A percentile compares a stretch with the other conserved stretches of the same genome.
phyloP scores from a whole-genome alignment of 1,140 invertebrate genomes.

The Yoshiicerus persimilis region DNA sequence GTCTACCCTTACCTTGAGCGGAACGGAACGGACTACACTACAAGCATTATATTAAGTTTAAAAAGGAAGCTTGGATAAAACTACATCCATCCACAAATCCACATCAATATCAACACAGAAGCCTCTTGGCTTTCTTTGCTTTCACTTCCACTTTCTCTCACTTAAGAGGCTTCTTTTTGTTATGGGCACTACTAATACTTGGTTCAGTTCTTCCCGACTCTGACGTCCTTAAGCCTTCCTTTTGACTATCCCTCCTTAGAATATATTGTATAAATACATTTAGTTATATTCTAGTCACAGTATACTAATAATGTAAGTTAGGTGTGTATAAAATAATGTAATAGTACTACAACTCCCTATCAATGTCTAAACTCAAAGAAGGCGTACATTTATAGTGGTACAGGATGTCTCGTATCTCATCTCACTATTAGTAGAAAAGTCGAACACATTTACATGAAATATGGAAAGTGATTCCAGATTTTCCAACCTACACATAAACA shows the following conservation, averaged over 20 bases:
- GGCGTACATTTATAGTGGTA: not conserved
- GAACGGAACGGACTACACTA: not conserved
- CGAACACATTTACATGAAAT: conserved; percentile 18
- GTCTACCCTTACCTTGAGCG: not conserved
- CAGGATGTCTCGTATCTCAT: not conserved
- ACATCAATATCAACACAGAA: not conserved
- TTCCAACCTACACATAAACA: not conserved
- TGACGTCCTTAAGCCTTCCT: not conserved
- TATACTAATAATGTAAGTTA: not conserved
- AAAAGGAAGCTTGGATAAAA: not conserved
- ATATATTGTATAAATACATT: not conserved
- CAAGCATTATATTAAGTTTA: not conserved
- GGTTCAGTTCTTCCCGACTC: not conserved
- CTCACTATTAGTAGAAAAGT: not conserved
- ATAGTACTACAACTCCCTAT: not conserved
- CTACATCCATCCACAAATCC: not conserved
- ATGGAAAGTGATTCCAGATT: conserved; percentile 3
- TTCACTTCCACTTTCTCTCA: conserved; percentile 11
- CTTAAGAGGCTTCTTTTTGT: conserved; percentile 6
- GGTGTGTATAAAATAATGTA: not conserved
- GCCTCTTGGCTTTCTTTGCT: not conserved
- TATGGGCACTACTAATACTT: not conserved
- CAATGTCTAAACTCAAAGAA: not conserved
- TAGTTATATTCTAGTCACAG: not conserved
- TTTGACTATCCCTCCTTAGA: not conserved